Conservation (phyloP, 2,113 vertebrate species). For the Marmota monax region DNA sequence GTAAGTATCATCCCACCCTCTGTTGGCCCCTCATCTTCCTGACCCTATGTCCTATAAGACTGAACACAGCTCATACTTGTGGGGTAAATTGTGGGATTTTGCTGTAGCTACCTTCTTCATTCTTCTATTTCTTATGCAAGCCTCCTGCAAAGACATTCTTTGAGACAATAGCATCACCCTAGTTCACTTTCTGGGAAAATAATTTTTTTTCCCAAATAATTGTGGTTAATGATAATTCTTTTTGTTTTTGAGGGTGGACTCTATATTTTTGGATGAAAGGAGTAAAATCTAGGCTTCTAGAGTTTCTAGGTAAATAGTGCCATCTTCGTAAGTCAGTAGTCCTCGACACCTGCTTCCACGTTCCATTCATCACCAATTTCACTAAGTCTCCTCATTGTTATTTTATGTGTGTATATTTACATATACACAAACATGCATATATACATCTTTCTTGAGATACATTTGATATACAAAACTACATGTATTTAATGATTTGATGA, state of each 20-base stretch:
- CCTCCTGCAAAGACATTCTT: neutral
- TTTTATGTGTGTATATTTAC: too few species aligned
- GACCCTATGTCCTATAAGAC: neutral
- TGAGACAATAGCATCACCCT: neutral
- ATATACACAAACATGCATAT: neutral
- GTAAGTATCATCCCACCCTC: conserved; percentile 87
- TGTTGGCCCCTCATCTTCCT: rapidly evolving
- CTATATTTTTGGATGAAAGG: neutral
- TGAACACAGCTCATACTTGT: neutral
- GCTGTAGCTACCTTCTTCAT: neutral
- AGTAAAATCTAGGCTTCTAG: neutral
- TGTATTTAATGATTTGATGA: neutral
- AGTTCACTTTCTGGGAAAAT: neutral
- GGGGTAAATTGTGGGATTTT: neutral
- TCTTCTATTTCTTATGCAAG: neutral
- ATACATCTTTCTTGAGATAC: neutral
- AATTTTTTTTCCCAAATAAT: neutral
- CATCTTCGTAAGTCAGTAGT: neutral
- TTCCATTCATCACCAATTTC: neutral
- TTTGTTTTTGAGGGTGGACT: neutral
- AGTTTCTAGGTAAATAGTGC: neutral
- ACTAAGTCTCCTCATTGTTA: neutral
- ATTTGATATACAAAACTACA: neutral
- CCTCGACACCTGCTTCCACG: neutral
- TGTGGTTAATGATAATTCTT: neutral